A percentile compares a stretch with the other conserved stretches of the same genome.
Conservation (phyloP, 2,113 vertebrate species). For the Leucosticte australis region DNA sequence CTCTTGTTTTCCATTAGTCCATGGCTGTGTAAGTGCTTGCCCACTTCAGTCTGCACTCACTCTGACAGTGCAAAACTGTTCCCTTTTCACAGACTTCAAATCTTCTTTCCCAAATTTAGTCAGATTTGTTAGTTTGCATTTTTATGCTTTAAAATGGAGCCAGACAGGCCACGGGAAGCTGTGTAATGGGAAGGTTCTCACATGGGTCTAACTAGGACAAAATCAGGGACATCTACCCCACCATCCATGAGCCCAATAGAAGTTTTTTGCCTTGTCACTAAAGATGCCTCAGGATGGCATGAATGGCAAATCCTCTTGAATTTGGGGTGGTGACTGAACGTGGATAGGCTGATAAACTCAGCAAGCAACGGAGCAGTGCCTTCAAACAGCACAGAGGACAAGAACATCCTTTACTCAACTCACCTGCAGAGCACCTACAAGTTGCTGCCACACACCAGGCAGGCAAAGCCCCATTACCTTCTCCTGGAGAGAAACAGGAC, state of each 20-base stretch:
- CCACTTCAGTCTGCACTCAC: background rate
- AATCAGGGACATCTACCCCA: background rate
- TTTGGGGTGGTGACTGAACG: background rate
- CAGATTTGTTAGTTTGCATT: background rate
- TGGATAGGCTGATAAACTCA: background rate
- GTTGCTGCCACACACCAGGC: background rate
- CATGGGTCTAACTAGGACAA: background rate
- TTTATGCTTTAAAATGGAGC: background rate
- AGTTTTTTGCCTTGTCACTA: background rate
- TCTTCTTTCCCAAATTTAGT: background rate
- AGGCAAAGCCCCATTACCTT: background rate
- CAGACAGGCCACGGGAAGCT: background rate
- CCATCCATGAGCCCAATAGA: background rate
- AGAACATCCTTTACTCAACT: background rate
- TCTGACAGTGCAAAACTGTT: background rate
- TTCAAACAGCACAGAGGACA: background rate
- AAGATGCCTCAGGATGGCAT: background rate
- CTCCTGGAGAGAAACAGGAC: background rate
- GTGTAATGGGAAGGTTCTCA: background rate
- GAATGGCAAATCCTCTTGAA: background rate
- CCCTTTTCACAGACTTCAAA: background rate
- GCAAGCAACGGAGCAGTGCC: background rate
- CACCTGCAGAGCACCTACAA: background rate
- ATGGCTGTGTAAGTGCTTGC: background rate
- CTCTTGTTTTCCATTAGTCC: slow-evolving; percentile 1